A percentile compares a stretch with the other conserved stretches of the same genome.
These are phyloP conservation scores for Drosophila sordidula DNA, from an alignment of 2,888 invertebrate species.

Conservation along the genomic window DNA sequence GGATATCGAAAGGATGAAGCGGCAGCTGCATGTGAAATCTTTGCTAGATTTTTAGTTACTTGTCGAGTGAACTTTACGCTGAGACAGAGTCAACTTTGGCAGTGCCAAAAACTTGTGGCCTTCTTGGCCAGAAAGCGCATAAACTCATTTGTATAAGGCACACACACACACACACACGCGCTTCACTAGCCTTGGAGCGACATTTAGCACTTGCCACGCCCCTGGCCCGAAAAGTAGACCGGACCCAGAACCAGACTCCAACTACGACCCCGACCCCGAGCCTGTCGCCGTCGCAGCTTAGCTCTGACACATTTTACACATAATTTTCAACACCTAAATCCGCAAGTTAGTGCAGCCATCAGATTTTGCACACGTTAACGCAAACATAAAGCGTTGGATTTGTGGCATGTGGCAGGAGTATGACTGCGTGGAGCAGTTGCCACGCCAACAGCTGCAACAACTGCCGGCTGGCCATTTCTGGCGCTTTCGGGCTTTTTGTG, in stretches of 20 bases:
- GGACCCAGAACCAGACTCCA: not conserved
- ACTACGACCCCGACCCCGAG: constrained; percentile 1
- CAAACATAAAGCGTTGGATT: constrained; percentile 78
- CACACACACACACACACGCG: constrained; percentile 36
- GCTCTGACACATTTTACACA: constrained; percentile 79
- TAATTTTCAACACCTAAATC: constrained; percentile 81
- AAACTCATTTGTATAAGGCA: constrained; percentile 59
- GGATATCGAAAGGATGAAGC: constrained; percentile 11
- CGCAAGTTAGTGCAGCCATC: constrained; percentile 78
- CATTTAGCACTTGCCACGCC: constrained; percentile 61
- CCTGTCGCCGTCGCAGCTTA: constrained; percentile 58
- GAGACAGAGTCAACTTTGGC: constrained; percentile 36
- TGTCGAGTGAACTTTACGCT: constrained; percentile 13
- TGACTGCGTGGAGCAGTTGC: constrained; percentile 1
- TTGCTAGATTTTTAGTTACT: constrained; percentile 23
- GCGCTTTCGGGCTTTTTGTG: constrained; percentile 14
- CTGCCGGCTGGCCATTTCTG: constrained; percentile 29
- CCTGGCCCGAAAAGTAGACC: constrained; percentile 21
- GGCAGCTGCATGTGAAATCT: constrained; percentile 18
- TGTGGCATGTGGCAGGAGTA: constrained; percentile 51
- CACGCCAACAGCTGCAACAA: constrained; percentile 5
- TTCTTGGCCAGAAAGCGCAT: constrained; percentile 24
- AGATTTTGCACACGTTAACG: constrained; percentile 79
- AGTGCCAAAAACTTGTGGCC: constrained; percentile 46
- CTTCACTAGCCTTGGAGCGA: constrained; percentile 55